Evolutionary conservation across 2,113 vertebrate species (phyloP), one percentile per base, ranked within the genome.

Genomic region (Protomyctophum bolini): DNA sequence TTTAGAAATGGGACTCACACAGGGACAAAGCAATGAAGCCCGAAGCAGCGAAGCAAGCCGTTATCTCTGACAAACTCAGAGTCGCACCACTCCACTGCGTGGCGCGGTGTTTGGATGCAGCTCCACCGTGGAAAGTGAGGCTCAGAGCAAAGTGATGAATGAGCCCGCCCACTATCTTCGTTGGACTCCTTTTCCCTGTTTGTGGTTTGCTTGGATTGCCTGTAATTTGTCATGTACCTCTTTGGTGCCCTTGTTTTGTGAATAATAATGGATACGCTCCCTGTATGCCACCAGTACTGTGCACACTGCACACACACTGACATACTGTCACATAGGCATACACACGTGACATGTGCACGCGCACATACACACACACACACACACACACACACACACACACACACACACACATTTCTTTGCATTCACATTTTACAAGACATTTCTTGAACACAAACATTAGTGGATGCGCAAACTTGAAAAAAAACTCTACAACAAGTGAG

Each of bases 11-110:
- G 61, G 73, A 66, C 63, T 68, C 64, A 63, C 29, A 59, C 45
- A 0, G 2, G 60, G 79, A 65, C 81, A 85, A 74, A 66, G 81
- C 70, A 86, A 83, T 77, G 56, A 77, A 66, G 73, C 66, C 72
- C 73, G 70, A 67, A 66, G 69, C 72, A 73, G 78, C 73, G 70
- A 67, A 66, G 69, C 72, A 73, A 80, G 80, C 83, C 67, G 29
- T 72, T 73, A 81, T 79, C 70, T 55, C 60, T 49, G 71, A 63
- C 62, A 51, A 50, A n/a, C 59, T 73, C 62, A 0, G 29, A 70
- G 54, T 48, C 54, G 56, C 12, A 80, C 56, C 41, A 52, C 29
- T n/a, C n/a, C n/a, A n/a, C n/a, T n/a, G n/a, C n/a, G n/a, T 6
- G 33, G 4, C 33, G 51, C 66, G 11, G 55, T 49, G 56, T 47